A percentile compares a stretch with the other conserved stretches of the same genome.
phyloP scores from a whole-genome alignment of 2,113 vertebrate species.

The Brachypodius melanocephalos region DNA sequence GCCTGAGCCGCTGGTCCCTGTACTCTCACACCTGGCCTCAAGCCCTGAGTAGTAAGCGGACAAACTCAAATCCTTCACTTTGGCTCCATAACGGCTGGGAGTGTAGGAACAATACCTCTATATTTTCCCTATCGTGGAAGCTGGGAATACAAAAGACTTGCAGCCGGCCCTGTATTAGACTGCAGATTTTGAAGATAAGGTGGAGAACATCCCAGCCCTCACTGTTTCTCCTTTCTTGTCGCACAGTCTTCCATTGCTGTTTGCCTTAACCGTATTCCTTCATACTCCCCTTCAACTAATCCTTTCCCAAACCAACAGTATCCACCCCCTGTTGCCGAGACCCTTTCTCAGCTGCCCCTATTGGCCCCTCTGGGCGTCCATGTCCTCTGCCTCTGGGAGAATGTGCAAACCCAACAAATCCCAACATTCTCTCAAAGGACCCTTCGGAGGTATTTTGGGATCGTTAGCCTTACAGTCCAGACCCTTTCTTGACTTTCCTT shows the following conservation, averaged over 20 bases:
- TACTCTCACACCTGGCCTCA: background rate
- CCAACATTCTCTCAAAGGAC: background rate
- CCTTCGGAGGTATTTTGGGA: background rate
- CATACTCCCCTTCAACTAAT: background rate
- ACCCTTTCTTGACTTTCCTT: background rate
- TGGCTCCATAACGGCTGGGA: background rate
- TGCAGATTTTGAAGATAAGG: background rate
- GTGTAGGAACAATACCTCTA: background rate
- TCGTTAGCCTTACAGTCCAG: background rate
- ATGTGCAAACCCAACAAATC: background rate
- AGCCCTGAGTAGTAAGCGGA: background rate
- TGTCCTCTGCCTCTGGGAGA: background rate
- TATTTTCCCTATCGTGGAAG: background rate
- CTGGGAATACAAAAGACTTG: background rate
- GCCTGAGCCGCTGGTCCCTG: rapidly evolving
- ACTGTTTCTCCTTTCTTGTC: background rate
- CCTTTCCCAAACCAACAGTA: background rate
- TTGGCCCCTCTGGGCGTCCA: background rate
- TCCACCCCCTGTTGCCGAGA: rapidly evolving
- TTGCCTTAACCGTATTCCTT: background rate
- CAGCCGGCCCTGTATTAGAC: background rate
- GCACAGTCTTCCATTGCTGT: background rate
- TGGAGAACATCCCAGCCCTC: background rate
- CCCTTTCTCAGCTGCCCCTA: background rate
- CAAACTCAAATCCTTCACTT: background rate